Evolutionary conservation across 2,797 vertebrate genomes (phyloP), one percentile per base, ranked within the genome.

Genomic region (Moxostoma hubbsi): DNA sequence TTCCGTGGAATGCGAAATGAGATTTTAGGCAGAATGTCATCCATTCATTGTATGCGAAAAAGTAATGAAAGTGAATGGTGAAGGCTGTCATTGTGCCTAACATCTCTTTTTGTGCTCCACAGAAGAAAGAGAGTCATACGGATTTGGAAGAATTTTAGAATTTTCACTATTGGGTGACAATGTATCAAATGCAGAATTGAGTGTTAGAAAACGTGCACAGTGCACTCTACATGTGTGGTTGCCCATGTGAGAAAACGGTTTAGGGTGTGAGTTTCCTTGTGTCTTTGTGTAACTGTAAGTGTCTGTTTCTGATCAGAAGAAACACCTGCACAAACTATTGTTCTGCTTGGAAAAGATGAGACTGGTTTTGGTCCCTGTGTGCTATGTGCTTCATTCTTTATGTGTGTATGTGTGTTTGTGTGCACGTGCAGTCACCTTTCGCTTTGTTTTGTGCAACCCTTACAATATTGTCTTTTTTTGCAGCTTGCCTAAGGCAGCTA

Each of bases 261-360:
- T 70, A 70, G 49, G n/a, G 75, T 68, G 46, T 24, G 58, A 62
- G 72, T 79, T 74, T 80, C 73, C 63, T 12, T 61, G 65, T 61
- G 51, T 71, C 58, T 77, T 71, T 74, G 75, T 64, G 72, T 51
- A 55, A 70, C 71, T 79, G 57, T 79, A 47, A 61, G 43, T 66
- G 69, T 73, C 76, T 68, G 55, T 63, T 67, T 81, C 69, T 79
- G 81, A 77, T 77, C 69, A 36, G 55, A 73, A 62, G 53, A 76
- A 77, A 67, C 80, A 81, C 82, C 77, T 84, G 73, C 82, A 83
- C 16, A 73, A 57, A 73, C 77, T 63, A 77, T 82, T 71, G 68
- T 83, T 80, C 63, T 64, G 50, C 45, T 36, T 51, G 36, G 68
- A 80, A 74, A 78, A 81, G 76, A 62, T 49, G 66, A 82, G 45